Evolutionary conservation across 2,113 vertebrate genomes (phyloP).

Genomic region (Phoenicopterus ruber): DNA sequence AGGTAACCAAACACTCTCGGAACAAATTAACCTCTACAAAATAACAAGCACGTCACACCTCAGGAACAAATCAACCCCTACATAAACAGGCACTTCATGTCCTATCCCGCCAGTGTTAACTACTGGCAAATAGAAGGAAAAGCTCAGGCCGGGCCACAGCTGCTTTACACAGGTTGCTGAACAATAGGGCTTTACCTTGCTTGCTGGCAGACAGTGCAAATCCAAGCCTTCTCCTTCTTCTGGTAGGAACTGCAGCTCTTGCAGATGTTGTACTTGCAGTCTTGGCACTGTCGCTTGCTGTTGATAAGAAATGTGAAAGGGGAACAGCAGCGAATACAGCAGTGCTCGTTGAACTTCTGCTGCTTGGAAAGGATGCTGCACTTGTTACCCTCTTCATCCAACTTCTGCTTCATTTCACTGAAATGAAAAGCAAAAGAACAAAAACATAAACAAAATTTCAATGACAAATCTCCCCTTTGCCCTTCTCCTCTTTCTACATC

Average conservation of each 20-base stretch:
- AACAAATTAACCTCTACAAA: neutral
- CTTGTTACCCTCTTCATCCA: slow-evolving; percentile 92
- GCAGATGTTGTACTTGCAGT: slow-evolving; percentile 95
- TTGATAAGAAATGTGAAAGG: slow-evolving; percentile 96
- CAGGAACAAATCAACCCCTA: neutral
- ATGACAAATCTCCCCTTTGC: neutral
- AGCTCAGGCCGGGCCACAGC: neutral
- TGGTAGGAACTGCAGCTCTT: slow-evolving; percentile 90
- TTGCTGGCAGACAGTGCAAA: slow-evolving; percentile 92
- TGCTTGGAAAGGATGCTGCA: slow-evolving; percentile 93
- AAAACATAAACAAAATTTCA: neutral
- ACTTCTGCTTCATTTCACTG: slow-evolving; percentile 96
- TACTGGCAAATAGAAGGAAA: slow-evolving; percentile 2
- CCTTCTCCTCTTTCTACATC: neutral
- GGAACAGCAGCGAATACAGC: slow-evolving; percentile 95
- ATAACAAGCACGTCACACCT: neutral
- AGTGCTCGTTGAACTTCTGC: slow-evolving; percentile 91
- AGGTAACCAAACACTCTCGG: neutral
- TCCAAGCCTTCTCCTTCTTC: slow-evolving; percentile 87
- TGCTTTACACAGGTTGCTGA: neutral
- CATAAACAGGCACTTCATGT: neutral
- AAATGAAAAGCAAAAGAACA: neutral
- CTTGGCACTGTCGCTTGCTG: slow-evolving; percentile 86
- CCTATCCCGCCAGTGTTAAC: neutral
- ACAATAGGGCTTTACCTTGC: slow-evolving; percentile 76